Percentiles rank a stretch among this genome's conserved stretches.
phyloP scores from a whole-genome alignment of 2,888 invertebrate genomes.

The Plagodis dolabraria region DNA sequence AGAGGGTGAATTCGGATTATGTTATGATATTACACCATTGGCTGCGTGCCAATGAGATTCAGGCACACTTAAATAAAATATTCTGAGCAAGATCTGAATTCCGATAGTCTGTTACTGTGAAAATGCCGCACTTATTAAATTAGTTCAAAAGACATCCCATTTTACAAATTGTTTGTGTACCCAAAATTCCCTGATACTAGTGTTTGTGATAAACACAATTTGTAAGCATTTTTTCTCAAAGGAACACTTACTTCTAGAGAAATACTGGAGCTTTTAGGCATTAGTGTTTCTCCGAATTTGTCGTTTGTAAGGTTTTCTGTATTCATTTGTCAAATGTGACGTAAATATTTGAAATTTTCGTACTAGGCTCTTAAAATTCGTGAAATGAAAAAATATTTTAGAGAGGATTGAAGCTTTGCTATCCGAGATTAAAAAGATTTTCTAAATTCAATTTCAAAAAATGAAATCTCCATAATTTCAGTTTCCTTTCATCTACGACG shows the following conservation, averaged over 20 bases:
- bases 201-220: constrained; percentile 4
- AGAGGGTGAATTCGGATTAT: constrained; percentile 44
- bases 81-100: constrained; percentile 53
- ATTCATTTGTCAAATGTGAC: not conserved
- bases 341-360: not conserved
- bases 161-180: constrained; percentile 3
- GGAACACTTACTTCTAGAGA: not conserved
- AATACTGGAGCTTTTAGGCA: not conserved
- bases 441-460: not conserved
- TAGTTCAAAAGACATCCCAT: constrained; percentile 38
- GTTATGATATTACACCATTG: constrained; percentile 66
- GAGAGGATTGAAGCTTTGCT: too few species aligned
- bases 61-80: constrained; percentile 42
- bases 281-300: constrained; percentile 4
- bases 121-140: constrained; percentile 50
- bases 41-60: constrained; percentile 59
- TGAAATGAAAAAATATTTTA: not conserved
- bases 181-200: not conserved
- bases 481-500: not conserved
- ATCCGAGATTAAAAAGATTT: too few species aligned
- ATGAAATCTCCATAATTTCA: not conserved
- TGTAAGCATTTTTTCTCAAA: constrained; percentile 3
- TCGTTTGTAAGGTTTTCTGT: not conserved
- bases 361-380: not conserved
- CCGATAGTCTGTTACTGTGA: constrained; percentile 49